phyloP scores from a whole-genome alignment of 1,140 invertebrate genomes.

The Panonychus citri region DNA sequence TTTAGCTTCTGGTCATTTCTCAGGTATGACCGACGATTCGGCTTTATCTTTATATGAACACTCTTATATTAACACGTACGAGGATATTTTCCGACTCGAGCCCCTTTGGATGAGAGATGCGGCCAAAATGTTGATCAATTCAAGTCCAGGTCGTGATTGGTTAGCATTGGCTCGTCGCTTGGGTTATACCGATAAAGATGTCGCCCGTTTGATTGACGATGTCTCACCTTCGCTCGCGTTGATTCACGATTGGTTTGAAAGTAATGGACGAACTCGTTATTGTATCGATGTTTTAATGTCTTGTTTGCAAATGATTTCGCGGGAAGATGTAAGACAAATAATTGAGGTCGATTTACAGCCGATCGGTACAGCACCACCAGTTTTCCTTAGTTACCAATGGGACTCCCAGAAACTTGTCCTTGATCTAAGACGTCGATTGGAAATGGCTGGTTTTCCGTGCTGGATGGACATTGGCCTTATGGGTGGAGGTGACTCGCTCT shows the following conservation, averaged over 20 bases:
- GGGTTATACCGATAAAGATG: conserved; percentile 23
- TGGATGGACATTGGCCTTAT: conserved; percentile 29
- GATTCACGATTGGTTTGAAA: conserved; percentile 26
- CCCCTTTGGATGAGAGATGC: conserved; percentile 22
- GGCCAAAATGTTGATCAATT: conserved; percentile 23
- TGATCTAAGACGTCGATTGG: conserved; percentile 20
- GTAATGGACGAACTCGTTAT: conserved; percentile 25
- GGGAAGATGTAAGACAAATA: conserved; percentile 23
- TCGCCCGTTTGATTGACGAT: conserved; percentile 23
- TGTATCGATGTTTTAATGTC: conserved; percentile 25
- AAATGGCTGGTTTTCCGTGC: conserved; percentile 24
- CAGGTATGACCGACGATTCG: too few species aligned
- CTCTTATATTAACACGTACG: neutral
- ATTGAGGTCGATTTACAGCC: conserved; percentile 22
- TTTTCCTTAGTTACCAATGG: conserved; percentile 28
- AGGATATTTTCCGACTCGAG: conserved; percentile 15
- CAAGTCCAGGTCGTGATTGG: conserved; percentile 1
- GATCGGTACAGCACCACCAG: conserved; percentile 20
- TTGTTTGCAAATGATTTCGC: conserved; percentile 22
- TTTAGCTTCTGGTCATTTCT: neutral
- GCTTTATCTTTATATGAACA: neutral
- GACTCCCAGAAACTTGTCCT: conserved; percentile 21
- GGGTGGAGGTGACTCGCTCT: conserved; percentile 26
- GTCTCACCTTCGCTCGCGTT: conserved; percentile 23
- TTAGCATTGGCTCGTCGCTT: conserved; percentile 18